Percentiles rank a stretch among this genome's conserved stretches.
Conservation (phyloP, 2,113 vertebrate species). For the Neoarius graeffei region DNA sequence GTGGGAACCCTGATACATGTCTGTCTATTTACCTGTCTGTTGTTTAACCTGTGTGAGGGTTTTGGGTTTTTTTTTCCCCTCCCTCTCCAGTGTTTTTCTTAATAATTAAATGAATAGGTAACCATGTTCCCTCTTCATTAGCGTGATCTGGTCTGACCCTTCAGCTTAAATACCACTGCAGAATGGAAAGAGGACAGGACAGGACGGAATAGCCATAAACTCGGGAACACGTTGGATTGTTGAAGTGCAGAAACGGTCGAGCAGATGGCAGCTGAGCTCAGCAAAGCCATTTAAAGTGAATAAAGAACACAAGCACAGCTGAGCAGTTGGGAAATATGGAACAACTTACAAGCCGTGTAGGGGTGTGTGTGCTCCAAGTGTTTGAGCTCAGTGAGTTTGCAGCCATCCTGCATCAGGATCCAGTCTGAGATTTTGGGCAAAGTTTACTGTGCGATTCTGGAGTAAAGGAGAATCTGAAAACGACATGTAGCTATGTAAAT, state of each 20-base stretch:
- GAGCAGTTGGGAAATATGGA: not conserved
- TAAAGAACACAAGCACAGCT: conserved; percentile 32
- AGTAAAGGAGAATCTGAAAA: not conserved
- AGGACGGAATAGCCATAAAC: not conserved
- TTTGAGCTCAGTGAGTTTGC: not conserved
- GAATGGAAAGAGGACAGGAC: not conserved
- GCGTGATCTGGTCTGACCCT: not conserved
- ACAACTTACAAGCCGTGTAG: not conserved
- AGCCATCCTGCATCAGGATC: not conserved
- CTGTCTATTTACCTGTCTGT: not conserved
- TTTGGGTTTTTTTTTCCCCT: no score
- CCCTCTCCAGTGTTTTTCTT: not conserved
- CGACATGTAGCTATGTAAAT: not conserved
- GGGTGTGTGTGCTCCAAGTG: no score
- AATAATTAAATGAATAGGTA: not conserved
- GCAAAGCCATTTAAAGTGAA: conserved; percentile 7
- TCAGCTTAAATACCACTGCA: not conserved
- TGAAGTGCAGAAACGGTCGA: not conserved
- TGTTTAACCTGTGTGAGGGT: no score
- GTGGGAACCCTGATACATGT: no score
- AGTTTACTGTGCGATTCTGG: not conserved
- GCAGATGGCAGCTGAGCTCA: conserved; percentile 14
- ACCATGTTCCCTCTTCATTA: not conserved
- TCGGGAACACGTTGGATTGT: not conserved
- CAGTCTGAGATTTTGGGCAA: not conserved